Evolutionary conservation across 2,797 vertebrate species (phyloP).

Genomic region (Chelon labrosus): DNA sequence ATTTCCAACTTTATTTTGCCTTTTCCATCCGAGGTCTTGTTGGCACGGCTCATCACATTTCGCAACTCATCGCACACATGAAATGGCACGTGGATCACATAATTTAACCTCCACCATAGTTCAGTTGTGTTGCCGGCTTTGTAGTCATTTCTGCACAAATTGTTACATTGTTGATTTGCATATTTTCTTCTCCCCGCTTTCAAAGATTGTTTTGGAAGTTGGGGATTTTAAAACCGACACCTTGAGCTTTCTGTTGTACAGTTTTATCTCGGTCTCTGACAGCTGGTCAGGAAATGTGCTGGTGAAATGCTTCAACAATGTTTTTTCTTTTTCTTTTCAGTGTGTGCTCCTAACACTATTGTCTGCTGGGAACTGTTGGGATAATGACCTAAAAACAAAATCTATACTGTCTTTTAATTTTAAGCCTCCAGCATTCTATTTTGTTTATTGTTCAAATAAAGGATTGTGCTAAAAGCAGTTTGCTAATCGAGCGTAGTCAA

Average conservation of each 20-base stretch:
- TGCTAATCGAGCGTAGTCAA: slow-evolving; percentile 77
- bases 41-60: slow-evolving; percentile 36
- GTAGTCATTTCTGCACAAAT: slow-evolving; percentile 71
- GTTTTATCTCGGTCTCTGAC: slow-evolving; percentile 64
- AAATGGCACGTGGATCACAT: slow-evolving; percentile 48
- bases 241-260: slow-evolving; percentile 77
- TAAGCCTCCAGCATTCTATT: slow-evolving; percentile 81
- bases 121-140: slow-evolving; percentile 68
- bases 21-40: slow-evolving; percentile 52
- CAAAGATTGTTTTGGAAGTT: slow-evolving; percentile 64
- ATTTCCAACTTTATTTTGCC: slow-evolving; percentile 51
- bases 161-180: slow-evolving; percentile 65
- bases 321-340: slow-evolving; percentile 41
- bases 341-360: slow-evolving; percentile 84
- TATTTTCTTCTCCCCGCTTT: slow-evolving; percentile 38
- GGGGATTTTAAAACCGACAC: slow-evolving; percentile 65
- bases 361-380: slow-evolving; percentile 82
- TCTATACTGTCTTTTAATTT: slow-evolving; percentile 84
- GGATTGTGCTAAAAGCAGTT: slow-evolving; percentile 83
- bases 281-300: slow-evolving; percentile 79
- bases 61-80: slow-evolving; percentile 45
- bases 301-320: slow-evolving; percentile 78
- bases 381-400: slow-evolving; percentile 74
- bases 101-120: slow-evolving; percentile 45
- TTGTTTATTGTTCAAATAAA: slow-evolving; percentile 87